A percentile compares a stretch with the other conserved stretches of the same genome.
These are phyloP conservation scores for Tupiocoris notatus DNA, from an alignment of 2,888 invertebrate genomes.

Conservation along the genomic window DNA sequence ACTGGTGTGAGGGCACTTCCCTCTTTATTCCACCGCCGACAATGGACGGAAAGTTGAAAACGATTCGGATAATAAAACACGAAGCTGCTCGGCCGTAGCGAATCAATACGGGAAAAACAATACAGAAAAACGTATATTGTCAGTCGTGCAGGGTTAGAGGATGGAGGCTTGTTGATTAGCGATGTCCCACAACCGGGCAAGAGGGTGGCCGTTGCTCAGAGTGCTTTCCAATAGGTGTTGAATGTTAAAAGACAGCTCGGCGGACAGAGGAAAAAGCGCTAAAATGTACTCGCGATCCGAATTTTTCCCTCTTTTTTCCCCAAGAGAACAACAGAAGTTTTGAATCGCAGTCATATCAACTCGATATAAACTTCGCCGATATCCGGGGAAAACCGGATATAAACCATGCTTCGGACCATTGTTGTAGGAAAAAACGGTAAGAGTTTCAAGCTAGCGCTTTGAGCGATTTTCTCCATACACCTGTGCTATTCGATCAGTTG, in stretches of 20 bases:
- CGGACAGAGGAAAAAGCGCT: background rate
- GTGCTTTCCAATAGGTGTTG: background rate
- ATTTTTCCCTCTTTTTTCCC: background rate
- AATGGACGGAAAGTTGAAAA: background rate
- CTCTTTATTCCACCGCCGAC: background rate
- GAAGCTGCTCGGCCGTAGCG: background rate
- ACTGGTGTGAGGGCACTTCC: background rate
- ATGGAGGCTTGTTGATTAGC: conserved; percentile 23
- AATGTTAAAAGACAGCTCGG: background rate
- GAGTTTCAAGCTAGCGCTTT: background rate
- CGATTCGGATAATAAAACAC: background rate
- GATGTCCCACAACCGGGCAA: conserved; percentile 25
- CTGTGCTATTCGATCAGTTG: background rate
- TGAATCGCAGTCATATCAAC: background rate
- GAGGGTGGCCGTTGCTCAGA: background rate
- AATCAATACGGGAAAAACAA: background rate
- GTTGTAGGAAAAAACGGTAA: background rate
- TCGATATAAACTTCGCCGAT: background rate
- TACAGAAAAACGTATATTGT: conserved; percentile 4
- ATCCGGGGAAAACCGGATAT: background rate
- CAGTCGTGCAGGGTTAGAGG: background rate
- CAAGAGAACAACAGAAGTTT: background rate
- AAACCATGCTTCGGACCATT: background rate
- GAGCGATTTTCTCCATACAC: background rate
- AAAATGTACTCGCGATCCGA: background rate